These are phyloP conservation scores for Conistra vaccinii DNA, from an alignment of 2,888 invertebrate genomes.

Conservation along the genomic window DNA sequence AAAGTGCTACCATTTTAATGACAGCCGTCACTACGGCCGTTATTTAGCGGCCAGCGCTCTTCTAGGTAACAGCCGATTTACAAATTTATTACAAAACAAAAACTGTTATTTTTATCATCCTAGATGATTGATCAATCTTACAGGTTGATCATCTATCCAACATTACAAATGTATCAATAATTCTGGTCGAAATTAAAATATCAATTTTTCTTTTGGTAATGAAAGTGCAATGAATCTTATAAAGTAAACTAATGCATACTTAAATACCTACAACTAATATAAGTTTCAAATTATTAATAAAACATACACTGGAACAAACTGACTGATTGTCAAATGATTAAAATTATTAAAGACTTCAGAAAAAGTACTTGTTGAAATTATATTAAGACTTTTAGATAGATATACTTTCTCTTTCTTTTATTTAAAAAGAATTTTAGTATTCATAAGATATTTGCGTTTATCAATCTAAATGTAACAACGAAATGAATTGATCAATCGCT, in stretches of 20 bases:
- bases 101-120: neutral
- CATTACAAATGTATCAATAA: too few species aligned
- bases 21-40: neutral
- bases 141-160: neutral
- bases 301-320: constrained; percentile 30
- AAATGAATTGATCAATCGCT: neutral
- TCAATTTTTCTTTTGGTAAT: neutral
- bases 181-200: neutral
- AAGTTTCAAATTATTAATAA: constrained; percentile 21
- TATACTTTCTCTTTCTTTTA: neutral
- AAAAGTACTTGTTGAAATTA: neutral
- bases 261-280: constrained; percentile 17
- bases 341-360: neutral
- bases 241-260: constrained; percentile 18
- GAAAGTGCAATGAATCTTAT: constrained; percentile 8
- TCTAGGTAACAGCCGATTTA: neutral
- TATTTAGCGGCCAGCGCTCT: neutral
- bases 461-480: neutral
- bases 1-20: neutral
- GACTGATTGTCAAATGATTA: constrained; percentile 5
- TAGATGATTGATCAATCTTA: neutral
- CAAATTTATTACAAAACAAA: constrained; percentile 18
- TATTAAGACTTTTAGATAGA: neutral
- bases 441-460: neutral
- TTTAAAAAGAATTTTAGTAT: neutral